Evolutionary conservation across 2,797 vertebrate genomes (phyloP), one percentile per base, ranked within the genome.

Genomic region (Oreochromis grahami): DNA sequence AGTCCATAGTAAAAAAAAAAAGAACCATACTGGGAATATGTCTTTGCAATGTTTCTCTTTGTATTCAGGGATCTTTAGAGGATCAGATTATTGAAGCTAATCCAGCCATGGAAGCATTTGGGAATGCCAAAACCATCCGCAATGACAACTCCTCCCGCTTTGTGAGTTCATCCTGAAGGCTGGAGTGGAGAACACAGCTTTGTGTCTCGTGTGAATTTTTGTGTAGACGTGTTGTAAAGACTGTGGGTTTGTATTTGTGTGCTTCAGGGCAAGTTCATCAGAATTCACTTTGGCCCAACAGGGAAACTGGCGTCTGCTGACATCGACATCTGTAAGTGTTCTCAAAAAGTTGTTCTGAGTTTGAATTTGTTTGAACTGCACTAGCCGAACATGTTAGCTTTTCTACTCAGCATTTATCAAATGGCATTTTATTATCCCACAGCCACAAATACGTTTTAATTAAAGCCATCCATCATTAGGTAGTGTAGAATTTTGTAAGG

Each of bases 1-100:
- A 11, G 41, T 72, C 24, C 24, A 29, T 26, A 72, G 24, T 17
- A 9, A 1, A 45, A 43, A 8, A 19, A 60, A 26, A 10, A 4
- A 12, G 5, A 53, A 4, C 38, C 3, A 70, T 14, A 19, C 14
- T 48, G 68, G n/a, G 6, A 70, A 15, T 1, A 17, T 17, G 21
- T 45, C 24, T 45, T 72, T 72, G 41, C 24, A 17, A 72, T 48
- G 24, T 29, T 45, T 15, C 2, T 36, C 5, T 65, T 11, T 79
- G 5, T 60, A 5, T 53, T 77, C 83, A 99, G 98, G 97, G 97
- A 3, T 98, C 97, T 82, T 95, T 99, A 1, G 98, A 99, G 93
- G 98, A 99, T 91, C 98, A 99, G 96, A 98, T 99, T 91, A 98
- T 99, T 1, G 98, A 98, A 93, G 98, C 98, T 1, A 99, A 99